Evolutionary conservation across 2,113 vertebrate genomes (phyloP), one percentile per base, ranked within the genome.

Genomic region (Rhadina sibilatrix): DNA sequence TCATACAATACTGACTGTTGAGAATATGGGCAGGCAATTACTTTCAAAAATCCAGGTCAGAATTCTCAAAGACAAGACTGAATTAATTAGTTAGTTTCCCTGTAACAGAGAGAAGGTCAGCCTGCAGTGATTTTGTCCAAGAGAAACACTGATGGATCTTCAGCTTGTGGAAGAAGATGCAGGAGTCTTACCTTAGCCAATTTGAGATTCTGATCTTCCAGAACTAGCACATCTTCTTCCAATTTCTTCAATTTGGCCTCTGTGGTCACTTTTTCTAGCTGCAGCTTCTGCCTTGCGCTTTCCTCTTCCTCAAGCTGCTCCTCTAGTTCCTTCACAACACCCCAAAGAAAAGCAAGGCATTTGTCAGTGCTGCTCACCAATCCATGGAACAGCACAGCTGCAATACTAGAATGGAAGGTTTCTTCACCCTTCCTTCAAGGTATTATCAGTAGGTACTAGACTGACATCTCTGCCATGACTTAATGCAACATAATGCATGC

Each of bases 241-340:
- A 99, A 92, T 93, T 99, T 99, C 98, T 99, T 99, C 95, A 99
- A 38, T 93, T 99, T 99, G 83, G 99, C 98, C 90, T 99, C 99
- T 6, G 98, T 90, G 54, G 99, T 99, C 90, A 99, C 99, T 89
- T 99, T 99, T 95, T 99, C 99, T 78, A 99, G 97, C 96, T 99
- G 99, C 37, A 99, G 97, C 95, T 99, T 99, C 97, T 99, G 99
- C 65, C 99, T 98, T 74, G 99, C 99, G 0, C 98, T 98, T 95
- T 99, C 99, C 82, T 99, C 99, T 91, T 99, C 99, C 93, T 99
- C 99, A 93, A 99, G 98, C 97, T 99, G 99, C 93, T 99, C 99
- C 97, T 99, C 99, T 59, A 99, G 96, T 31, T 99, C 99, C 99
- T 99, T 91, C 31, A 71, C 0, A 56, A 71, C 5, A 56, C 13